These are phyloP conservation scores for Menura novaehollandiae DNA, from an alignment of 2,113 vertebrate species.

Conservation along the genomic window DNA sequence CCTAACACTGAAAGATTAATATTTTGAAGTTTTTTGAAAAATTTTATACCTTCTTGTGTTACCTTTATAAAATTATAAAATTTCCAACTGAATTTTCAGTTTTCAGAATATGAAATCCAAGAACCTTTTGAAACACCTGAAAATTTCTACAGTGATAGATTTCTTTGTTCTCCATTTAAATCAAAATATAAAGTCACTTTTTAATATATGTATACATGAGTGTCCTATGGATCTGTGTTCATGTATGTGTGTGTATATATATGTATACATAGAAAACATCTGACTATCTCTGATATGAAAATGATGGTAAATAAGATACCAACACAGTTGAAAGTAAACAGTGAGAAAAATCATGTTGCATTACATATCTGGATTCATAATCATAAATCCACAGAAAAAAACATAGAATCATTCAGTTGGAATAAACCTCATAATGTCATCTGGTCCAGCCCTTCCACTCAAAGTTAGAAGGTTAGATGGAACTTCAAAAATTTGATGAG, in stretches of 20 bases:
- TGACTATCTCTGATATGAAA: background rate
- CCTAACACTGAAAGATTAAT: background rate
- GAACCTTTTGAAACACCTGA: background rate
- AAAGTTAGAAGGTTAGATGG: background rate
- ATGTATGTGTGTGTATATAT: too few relatives aligned
- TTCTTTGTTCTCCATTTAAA: background rate
- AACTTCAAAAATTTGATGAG: background rate
- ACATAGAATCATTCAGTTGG: background rate
- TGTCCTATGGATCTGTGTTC: background rate
- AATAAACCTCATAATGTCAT: background rate
- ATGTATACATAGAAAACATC: background rate
- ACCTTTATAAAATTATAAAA: background rate
- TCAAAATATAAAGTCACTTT: background rate
- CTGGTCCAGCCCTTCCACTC: background rate
- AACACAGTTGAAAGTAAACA: background rate
- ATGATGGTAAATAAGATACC: background rate
- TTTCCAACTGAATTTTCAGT: background rate
- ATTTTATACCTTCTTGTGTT: background rate
- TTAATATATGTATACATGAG: accelerated
- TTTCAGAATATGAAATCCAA: background rate
- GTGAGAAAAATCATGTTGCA: background rate
- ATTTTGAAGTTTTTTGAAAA: background rate
- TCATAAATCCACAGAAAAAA: background rate
- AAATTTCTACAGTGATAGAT: background rate
- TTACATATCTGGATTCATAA: background rate